Evolutionary conservation across 2,888 invertebrate genomes (phyloP).

Genomic region (Argyresthia albistria): DNA sequence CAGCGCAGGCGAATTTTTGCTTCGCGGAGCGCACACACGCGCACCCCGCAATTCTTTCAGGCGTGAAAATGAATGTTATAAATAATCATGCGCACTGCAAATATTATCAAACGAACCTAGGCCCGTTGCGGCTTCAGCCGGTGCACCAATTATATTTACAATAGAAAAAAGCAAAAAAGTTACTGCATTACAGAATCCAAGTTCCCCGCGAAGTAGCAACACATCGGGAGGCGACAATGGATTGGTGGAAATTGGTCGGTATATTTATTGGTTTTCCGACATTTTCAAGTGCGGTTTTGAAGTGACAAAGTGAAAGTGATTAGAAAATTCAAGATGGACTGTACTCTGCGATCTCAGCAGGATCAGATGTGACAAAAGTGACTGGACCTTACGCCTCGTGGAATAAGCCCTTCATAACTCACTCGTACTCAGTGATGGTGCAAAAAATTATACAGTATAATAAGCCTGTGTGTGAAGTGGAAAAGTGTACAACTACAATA

Average conservation of each 20-base stretch:
- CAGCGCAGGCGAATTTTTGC: no score
- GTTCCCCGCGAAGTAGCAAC: slow-evolving; percentile 16
- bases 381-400: no score
- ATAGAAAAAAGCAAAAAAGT: slow-evolving; percentile 14
- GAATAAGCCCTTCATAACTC: no score
- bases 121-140: slow-evolving; percentile 48
- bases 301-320: slow-evolving; percentile 20
- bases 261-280: slow-evolving; percentile 26
- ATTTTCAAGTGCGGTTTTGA: no score
- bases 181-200: no score
- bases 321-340: not conserved
- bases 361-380: not conserved
- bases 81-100: slow-evolving; percentile 52
- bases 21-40: slow-evolving; percentile 23
- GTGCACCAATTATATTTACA: slow-evolving; percentile 22
- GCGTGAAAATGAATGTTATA: slow-evolving; percentile 73
- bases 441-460: no score
- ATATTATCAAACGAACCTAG: slow-evolving; percentile 64
- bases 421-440: no score
- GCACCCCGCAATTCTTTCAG: slow-evolving; percentile 41
- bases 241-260: slow-evolving; percentile 72
- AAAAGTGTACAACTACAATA: no score
- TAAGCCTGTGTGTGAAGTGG: no score
- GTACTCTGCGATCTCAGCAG: no score
- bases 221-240: slow-evolving; percentile 49